Evolutionary conservation across 2,113 vertebrate species (phyloP), one percentile per base, ranked within the genome.

Genomic region (Arenaria interpres): DNA sequence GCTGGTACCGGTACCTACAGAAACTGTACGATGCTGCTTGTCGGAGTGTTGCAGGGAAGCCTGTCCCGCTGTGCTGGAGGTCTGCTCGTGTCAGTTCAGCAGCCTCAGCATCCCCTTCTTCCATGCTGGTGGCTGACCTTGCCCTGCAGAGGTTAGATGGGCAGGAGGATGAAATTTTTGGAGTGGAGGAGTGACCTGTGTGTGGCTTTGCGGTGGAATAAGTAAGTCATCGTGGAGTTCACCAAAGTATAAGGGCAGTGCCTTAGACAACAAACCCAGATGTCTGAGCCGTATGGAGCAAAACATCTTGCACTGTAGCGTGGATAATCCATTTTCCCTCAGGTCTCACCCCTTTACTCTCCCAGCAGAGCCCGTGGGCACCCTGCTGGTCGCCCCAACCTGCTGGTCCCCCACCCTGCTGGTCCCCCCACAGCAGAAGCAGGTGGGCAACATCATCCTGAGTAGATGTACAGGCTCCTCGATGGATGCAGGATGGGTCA

Each of bases 381-480:
- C 22, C 54, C 33, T 0, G 2, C 48, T 84, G 89, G 17, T 76
- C 27, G 25, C 25, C 25, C 51, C n/a, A 41, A 16, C 53, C 30
- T 0, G 2, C 57, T 84, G 18, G 12, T 57, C 51, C 25, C 25
- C 51, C n/a, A 41, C 19, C 53, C 30, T 0, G 2, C 57, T 84
- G 18, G 12, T 57, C 19, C 45, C 53, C 57, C 63, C 48, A 8
- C 28, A 56, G 50, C 87, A 28, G 54, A 71, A 51, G 59, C 56
- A 57, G 63, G 46, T 77, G 79, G 37, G 12, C 28, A 50, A 5
- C 43, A 4, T 39, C 6, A 2, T 6, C 62, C 57, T 39, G 50
- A 23, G 53, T 3, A 60, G n/a, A 56, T 1, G 1, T 48, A 32
- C 0, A 0, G 39, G 45, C 50, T 89, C 54, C 57, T 59, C 60